These are phyloP conservation scores for Labeo rohita DNA, from an alignment of 2,113 vertebrate genomes.

Conservation along the genomic window DNA sequence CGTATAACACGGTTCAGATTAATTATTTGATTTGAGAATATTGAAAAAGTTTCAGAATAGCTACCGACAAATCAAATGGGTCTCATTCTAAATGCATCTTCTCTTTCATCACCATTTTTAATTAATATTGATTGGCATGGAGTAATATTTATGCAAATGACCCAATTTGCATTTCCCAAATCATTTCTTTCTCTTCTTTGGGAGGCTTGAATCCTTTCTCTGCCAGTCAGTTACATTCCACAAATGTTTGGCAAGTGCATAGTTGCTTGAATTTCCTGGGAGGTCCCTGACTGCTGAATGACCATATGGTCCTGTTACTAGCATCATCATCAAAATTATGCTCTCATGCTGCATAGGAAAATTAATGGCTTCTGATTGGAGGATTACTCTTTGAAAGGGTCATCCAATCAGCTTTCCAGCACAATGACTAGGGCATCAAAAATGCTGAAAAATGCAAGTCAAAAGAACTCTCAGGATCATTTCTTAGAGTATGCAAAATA, in stretches of 20 bases:
- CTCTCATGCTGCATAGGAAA: conserved; percentile 29
- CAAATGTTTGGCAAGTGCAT: conserved; percentile 35
- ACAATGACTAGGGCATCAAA: conserved; percentile 24
- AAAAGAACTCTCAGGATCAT: conserved; percentile 19
- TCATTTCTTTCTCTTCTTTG: conserved; percentile 11
- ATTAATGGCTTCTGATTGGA: conserved; percentile 37
- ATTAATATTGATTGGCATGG: conserved; percentile 34
- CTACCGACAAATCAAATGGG: background rate
- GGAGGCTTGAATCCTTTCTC: background rate
- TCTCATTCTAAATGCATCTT: conserved; percentile 10
- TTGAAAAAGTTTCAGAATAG: conserved; percentile 10
- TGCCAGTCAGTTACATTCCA: conserved; percentile 9
- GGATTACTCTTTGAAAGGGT: conserved; percentile 34
- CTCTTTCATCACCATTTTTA: conserved; percentile 14
- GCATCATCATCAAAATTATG: conserved; percentile 41
- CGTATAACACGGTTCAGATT: conserved; percentile 11
- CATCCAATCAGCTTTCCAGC: conserved; percentile 19
- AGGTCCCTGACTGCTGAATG: conserved; percentile 38
- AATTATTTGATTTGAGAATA: conserved; percentile 25
- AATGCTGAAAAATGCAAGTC: conserved; percentile 15
- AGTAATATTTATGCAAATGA: conserved; percentile 41
- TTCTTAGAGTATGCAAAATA: conserved; percentile 5
- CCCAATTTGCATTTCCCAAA: conserved; percentile 34
- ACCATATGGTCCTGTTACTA: conserved; percentile 47
- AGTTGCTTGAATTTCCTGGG: conserved; percentile 38